Evolutionary conservation across 1,140 invertebrate genomes (phyloP), one percentile per base, ranked within the genome.

Genomic region (Cydia fagiglandana): DNA sequence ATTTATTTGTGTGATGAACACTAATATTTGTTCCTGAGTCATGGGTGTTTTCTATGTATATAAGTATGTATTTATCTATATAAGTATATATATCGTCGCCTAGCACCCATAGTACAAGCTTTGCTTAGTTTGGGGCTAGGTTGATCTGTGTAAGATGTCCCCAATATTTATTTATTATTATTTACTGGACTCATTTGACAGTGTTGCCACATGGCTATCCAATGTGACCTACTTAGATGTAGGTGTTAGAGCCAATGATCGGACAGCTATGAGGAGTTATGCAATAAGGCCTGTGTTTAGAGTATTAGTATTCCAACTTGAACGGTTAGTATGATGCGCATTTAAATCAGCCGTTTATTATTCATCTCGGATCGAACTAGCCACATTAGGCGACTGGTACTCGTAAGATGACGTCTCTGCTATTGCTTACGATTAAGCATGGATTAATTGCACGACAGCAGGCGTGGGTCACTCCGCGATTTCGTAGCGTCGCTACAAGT

Each of bases 221-320:
- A 64, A 76, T 70, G 53, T 76, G 50, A 75, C 47, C 73, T 56
- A 70, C 73, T 24, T 74, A 56, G 38, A 64, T 64, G 47, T 73
- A 28, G 47, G 15, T 38, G 45, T 70, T 38, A 70, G 9, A 41
- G 66, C 34, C 34, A 70, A 70, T 70, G 66, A 70, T 38, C 30
- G n/a, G n/a, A 45, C 41, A 24, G 17, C 30, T 66, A 64, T 45
- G 53, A 50, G 47, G 13, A 73, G 70, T 79, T 77, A 75, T 75
- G 75, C 76, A 79, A 80, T 70, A 38, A 45, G 30, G 17, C 73
- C 75, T 75, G 80, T 78, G 75, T 79, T 82, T 47, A 41, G 76
- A 75, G 75, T 77, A 78, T 77, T 76, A 74, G 50, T 77, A 78
- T 82, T 79, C 77, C 68, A 76, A 78, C 76, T 73, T 73, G 15